Evolutionary conservation across 2,888 invertebrate genomes (phyloP).

Genomic region (Rhorus exstirpatorius): DNA sequence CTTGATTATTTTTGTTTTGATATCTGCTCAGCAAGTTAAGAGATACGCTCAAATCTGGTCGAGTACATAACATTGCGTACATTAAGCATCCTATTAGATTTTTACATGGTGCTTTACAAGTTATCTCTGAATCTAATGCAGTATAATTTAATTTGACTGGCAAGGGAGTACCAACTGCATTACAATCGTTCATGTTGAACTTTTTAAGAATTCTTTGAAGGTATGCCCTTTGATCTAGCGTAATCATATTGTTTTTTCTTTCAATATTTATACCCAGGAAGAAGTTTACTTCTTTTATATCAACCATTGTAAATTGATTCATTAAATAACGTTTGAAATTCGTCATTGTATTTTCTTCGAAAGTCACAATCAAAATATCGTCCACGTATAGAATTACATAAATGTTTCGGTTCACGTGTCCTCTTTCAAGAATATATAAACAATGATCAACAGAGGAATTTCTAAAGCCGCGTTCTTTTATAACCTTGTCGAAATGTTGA

Average conservation of each 20-base stretch:
- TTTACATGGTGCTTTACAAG: no score
- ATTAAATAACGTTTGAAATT: conserved; percentile 39
- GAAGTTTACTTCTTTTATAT: conserved; percentile 26
- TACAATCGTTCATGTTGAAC: no score
- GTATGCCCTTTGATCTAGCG: conserved; percentile 39
- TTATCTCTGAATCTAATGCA: no score
- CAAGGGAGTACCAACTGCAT: conserved; percentile 39
- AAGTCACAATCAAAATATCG: conserved; percentile 14
- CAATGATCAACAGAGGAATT: conserved; percentile 60
- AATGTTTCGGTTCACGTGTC: conserved; percentile 52
- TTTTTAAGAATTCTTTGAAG: conserved; percentile 37
- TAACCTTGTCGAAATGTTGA: no score
- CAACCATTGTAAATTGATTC: conserved; percentile 23
- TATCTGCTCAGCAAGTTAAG: conserved; percentile 36
- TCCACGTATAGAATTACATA: no score
- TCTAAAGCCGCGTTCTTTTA: conserved; percentile 41
- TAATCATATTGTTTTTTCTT: conserved; percentile 46
- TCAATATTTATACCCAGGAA: conserved; percentile 36
- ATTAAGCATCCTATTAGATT: no score
- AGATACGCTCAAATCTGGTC: conserved; percentile 43
- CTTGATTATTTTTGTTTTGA: no score
- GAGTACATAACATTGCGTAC: conserved; percentile 25
- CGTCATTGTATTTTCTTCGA: background rate
- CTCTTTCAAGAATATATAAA: conserved; percentile 48
- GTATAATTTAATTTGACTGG: conserved; percentile 35